Base-by-base conservation (phyloP, 2,888 invertebrate genomes). In the Ypsolopha sequella region DNA sequence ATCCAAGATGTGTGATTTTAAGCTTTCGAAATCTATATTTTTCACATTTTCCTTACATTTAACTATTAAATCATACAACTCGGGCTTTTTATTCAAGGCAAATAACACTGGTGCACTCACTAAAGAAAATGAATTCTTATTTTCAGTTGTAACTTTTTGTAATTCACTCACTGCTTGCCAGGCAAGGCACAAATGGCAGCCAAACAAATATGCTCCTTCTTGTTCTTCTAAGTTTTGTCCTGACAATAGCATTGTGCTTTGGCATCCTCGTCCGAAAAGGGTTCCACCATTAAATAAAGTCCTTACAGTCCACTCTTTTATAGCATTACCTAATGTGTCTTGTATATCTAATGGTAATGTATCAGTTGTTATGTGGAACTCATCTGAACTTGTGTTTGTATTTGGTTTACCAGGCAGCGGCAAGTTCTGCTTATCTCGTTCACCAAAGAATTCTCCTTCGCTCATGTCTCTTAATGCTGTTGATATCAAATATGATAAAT, bases 61-160 rank as follows among this genome's bases (percentile, higher is more conserved):
- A 60, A 89, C 88, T 62, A 86, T 62, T 7, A 59, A 52, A 11
- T 77, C 71, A 61, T 93, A 92, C 56, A 95, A 74, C 6, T 88
- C 76, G 3, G 92, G 91, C 65, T 93, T 92, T 53, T 92, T 87
- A 66, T 93, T 91, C 43, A 96, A 77, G 53, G 95, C 94, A 58
- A 95, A 95, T 62, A 96, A 87, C 3, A 95, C 92, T 0, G 96
- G 96, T 3, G 95, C 95, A 64, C 93, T 92, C 1, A 94, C 91
- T 60, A 96, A 74, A 54, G 91, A 91, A 63, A 90, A 92, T 0
- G 88, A 67, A 13, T 77, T 73, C 53, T 77, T 77, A 91, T 35
- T 92, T 88, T 64, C 91, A 73, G 71, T 91, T 82, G 53, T 88
- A 58, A 65, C 65, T 54, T 75, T 80, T 53, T 80, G 76, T 33